Percentiles rank a stretch among this genome's conserved stretches.
Conservation (phyloP, 2,888 invertebrate genomes). For the Beris morrisii region DNA sequence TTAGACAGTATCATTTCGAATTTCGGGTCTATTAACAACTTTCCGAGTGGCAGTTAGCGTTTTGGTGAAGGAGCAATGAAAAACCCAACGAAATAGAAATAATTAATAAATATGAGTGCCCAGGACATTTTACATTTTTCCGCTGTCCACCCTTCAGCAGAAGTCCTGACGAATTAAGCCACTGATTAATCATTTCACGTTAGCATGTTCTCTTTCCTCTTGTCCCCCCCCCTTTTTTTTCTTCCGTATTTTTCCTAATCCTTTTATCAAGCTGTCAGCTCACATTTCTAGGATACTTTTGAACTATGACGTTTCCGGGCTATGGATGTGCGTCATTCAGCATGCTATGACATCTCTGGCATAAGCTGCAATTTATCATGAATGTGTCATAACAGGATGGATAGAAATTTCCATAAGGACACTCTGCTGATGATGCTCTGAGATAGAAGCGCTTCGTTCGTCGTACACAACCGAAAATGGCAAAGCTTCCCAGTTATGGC, state of each 20-base stretch:
- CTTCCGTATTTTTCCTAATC: conserved; percentile 10
- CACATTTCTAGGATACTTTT: conserved; percentile 26
- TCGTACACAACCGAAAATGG: too few relatives aligned
- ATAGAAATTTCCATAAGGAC: conserved; percentile 36
- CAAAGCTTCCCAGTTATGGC: too few relatives aligned
- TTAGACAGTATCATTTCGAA: not conserved
- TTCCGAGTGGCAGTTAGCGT: not conserved
- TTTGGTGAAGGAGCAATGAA: not conserved
- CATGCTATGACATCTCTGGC: conserved; percentile 31
- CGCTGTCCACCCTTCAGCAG: not conserved
- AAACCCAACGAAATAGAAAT: not conserved
- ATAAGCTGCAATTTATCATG: conserved; percentile 38
- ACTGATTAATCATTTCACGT: conserved; percentile 14
- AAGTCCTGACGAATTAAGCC: conserved; percentile 15
- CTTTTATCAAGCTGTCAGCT: conserved; percentile 29
- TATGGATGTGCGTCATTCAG: conserved; percentile 18
- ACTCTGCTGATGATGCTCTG: conserved; percentile 21
- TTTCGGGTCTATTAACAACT: conserved; percentile 6
- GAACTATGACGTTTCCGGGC: conserved; percentile 20
- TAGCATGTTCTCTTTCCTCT: conserved; percentile 1
- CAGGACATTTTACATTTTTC: too few relatives aligned
- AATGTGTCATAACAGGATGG: conserved; percentile 35
- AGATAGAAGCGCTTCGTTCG: not conserved
- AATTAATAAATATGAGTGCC: too few relatives aligned
- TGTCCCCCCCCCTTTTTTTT: not conserved